Conservation (phyloP, 2,888 invertebrate species). For the Bursaphelenchus okinawaensis region DNA sequence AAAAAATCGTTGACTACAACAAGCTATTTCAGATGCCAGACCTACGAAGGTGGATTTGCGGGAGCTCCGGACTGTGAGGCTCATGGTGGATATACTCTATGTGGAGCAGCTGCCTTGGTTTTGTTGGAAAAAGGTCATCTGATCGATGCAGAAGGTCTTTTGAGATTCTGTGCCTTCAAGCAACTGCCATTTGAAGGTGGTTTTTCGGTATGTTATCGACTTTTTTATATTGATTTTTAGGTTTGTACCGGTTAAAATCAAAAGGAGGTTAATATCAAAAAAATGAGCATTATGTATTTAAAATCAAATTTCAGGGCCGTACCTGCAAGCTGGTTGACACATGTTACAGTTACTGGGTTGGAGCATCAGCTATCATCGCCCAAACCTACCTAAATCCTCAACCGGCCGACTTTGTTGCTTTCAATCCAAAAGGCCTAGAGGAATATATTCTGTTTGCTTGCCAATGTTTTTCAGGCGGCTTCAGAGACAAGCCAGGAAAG, state of each 20-base stretch:
- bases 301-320: constrained; percentile 77
- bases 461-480: constrained; percentile 72
- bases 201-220: constrained; percentile 64
- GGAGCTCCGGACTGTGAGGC: constrained; percentile 91
- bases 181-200: constrained; percentile 94
- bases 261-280: too few relatives aligned
- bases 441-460: constrained; percentile 90
- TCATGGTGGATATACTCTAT: constrained; percentile 98
- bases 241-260: not conserved
- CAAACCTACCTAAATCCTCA: constrained; percentile 61
- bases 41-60: constrained; percentile 96
- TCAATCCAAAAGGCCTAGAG: constrained; percentile 66
- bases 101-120: constrained; percentile 83
- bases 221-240: constrained; percentile 10
- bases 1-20: too few relatives aligned
- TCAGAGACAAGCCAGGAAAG: constrained; percentile 93
- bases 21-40: constrained; percentile 81
- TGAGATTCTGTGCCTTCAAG: constrained; percentile 78
- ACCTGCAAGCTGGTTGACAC: constrained; percentile 97
- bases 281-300: too few relatives aligned
- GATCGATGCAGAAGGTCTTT: constrained; percentile 16
- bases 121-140: constrained; percentile 66
- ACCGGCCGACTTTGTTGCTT: not conserved
- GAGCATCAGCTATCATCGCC: constrained; percentile 80
- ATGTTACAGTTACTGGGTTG: constrained; percentile 99